Evolutionary conservation across 2,888 invertebrate genomes (phyloP).

Genomic region (Mesochorus sp.): DNA sequence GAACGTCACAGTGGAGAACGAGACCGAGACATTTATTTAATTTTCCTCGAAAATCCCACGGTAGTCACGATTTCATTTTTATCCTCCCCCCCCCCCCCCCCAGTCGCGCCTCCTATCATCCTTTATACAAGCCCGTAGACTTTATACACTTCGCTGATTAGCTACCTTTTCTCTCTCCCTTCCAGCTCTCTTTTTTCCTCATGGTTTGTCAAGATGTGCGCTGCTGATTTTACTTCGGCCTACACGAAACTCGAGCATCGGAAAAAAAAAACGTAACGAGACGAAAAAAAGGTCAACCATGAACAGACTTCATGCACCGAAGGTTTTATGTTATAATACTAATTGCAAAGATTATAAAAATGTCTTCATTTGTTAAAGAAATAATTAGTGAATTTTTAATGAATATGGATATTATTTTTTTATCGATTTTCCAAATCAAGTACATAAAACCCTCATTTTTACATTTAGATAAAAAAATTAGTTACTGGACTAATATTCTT

Average conservation of each 20-base stretch:
- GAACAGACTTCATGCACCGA: no score
- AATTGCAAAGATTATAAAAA: no score
- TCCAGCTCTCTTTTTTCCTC: conserved; percentile 4
- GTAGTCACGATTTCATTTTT: conserved; percentile 72
- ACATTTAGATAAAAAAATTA: no score
- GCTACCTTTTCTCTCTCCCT: conserved; percentile 58
- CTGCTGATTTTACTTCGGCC: neutral
- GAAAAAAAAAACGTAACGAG: neutral
- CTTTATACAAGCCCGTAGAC: conserved; percentile 57
- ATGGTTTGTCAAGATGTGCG: neutral
- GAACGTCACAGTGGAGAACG: conserved; percentile 38
- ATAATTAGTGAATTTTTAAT: no score
- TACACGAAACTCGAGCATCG: neutral
- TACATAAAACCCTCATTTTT: no score
- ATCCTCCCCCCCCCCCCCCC: conserved; percentile 61
- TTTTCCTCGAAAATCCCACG: conserved; percentile 68
- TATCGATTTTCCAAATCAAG: no score
- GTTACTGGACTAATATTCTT: no score
- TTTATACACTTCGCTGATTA: conserved; percentile 78
- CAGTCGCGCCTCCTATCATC: neutral
- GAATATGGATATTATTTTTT: no score
- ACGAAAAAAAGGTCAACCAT: no score
- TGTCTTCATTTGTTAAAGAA: no score
- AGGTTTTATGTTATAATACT: no score
- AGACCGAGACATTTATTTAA: conserved; percentile 76